Conservation (phyloP, 2,113 vertebrate genomes). For the Colinus virginianus region DNA sequence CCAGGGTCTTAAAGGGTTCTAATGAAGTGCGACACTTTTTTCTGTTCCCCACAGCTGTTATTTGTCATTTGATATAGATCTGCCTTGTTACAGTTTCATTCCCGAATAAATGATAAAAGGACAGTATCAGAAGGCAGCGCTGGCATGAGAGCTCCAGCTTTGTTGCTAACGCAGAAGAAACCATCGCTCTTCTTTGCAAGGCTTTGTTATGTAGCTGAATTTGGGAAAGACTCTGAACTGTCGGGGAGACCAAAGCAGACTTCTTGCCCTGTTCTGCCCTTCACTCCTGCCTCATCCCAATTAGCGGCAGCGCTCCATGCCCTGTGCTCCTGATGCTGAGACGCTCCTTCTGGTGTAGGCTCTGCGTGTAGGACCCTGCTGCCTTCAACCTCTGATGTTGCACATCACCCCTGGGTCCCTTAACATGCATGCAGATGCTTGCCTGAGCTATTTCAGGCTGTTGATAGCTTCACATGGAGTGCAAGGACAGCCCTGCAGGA, state of each 20-base stretch:
- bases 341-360: background rate
- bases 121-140: slow-evolving; percentile 8
- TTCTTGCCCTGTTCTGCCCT: background rate
- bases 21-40: slow-evolving; percentile 40
- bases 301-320: background rate
- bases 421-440: background rate
- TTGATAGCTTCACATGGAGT: background rate
- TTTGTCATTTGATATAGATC: slow-evolving; percentile 54
- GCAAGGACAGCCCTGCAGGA: rapidly evolving
- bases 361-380: background rate
- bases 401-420: background rate
- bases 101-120: slow-evolving; percentile 38
- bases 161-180: background rate
- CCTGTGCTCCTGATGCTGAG: background rate
- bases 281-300: background rate
- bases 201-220: slow-evolving; percentile 12
- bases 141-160: slow-evolving; percentile 3
- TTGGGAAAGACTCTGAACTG: slow-evolving; percentile 5
- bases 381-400: background rate
- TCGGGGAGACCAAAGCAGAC: background rate
- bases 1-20: slow-evolving; percentile 47
- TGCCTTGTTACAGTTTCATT: slow-evolving; percentile 18
- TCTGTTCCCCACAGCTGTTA: slow-evolving; percentile 45
- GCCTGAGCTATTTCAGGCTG: background rate
- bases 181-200: background rate